A percentile compares a stretch with the other conserved stretches of the same genome.
Evolutionary conservation across 2,888 invertebrate genomes (phyloP).

Genomic region (Biston betularia): DNA sequence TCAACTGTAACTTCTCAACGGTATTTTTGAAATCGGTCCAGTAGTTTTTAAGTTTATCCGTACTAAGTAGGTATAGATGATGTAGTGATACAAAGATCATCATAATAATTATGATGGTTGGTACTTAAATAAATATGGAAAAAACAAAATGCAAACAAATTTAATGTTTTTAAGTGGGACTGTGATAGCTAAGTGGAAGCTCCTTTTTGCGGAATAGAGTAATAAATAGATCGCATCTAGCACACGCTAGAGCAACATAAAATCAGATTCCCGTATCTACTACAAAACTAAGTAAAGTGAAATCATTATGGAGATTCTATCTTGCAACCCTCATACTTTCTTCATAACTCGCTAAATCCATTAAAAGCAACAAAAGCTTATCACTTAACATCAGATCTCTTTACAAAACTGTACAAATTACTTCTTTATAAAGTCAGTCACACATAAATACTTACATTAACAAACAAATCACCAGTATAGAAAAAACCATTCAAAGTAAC

Average conservation of each 20-base stretch:
- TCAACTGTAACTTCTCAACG: too few relatives aligned
- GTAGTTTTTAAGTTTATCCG: too few relatives aligned
- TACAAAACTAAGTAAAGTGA: conserved; percentile 1
- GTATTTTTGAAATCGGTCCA: too few relatives aligned
- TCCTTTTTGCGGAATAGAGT: too few relatives aligned
- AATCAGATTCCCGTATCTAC: not conserved
- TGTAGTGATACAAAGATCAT: too few relatives aligned
- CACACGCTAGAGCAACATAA: not conserved
- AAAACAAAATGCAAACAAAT: too few relatives aligned
- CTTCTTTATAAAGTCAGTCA: conserved; percentile 63
- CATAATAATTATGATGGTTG: too few relatives aligned
- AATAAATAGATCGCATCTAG: not conserved
- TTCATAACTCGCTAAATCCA: conserved; percentile 44
- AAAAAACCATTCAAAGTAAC: conserved; percentile 48
- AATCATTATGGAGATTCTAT: conserved; percentile 15
- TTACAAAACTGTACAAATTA: conserved; percentile 51
- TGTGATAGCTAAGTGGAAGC: too few relatives aligned
- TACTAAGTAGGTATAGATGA: too few relatives aligned
- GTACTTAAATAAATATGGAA: too few relatives aligned
- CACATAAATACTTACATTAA: conserved; percentile 61
- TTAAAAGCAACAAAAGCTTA: conserved; percentile 52
- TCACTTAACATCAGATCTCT: conserved; percentile 54
- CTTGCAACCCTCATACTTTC: conserved; percentile 40
- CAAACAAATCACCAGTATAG: conserved; percentile 44
- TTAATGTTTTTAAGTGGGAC: too few relatives aligned